Percentiles rank a stretch among this genome's conserved stretches.
phyloP scores from a whole-genome alignment of 2,113 vertebrate species.

The Lipotes vexillifer region DNA sequence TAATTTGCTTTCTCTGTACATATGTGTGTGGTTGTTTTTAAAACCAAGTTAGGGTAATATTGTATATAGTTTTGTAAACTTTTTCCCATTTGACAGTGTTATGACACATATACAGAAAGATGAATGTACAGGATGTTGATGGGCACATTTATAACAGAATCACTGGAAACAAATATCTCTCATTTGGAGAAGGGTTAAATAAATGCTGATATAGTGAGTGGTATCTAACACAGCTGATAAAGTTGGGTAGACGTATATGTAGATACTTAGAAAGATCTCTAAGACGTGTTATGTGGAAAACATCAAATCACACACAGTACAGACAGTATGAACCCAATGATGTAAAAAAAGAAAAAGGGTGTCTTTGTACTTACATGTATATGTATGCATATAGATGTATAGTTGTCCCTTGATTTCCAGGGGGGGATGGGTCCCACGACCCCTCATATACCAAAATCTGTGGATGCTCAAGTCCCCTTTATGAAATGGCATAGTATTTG shows the following conservation, averaged over 20 bases:
- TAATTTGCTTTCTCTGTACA: neutral
- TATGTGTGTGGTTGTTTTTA: neutral
- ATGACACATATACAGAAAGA: neutral
- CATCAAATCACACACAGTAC: neutral
- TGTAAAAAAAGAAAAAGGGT: neutral
- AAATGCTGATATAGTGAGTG: fast-evolving
- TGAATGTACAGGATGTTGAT: neutral
- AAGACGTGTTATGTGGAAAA: neutral
- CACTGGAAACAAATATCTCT: neutral
- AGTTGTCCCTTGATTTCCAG: too few species aligned
- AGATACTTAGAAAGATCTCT: neutral
- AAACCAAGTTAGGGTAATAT: neutral
- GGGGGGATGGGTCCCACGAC: too few species aligned
- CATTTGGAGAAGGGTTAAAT: neutral
- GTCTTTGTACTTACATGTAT: neutral
- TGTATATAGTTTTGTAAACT: neutral
- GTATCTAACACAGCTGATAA: neutral
- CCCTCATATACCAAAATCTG: too few species aligned
- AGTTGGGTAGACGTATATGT: neutral
- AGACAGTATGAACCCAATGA: neutral
- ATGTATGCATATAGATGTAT: too few species aligned
- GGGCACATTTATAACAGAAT: neutral
- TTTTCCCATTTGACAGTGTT: neutral
- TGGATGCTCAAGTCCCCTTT: too few species aligned
- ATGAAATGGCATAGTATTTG: too few species aligned